Evolutionary conservation across 2,888 invertebrate genomes (phyloP).

Genomic region (Pollenia amentaria): DNA sequence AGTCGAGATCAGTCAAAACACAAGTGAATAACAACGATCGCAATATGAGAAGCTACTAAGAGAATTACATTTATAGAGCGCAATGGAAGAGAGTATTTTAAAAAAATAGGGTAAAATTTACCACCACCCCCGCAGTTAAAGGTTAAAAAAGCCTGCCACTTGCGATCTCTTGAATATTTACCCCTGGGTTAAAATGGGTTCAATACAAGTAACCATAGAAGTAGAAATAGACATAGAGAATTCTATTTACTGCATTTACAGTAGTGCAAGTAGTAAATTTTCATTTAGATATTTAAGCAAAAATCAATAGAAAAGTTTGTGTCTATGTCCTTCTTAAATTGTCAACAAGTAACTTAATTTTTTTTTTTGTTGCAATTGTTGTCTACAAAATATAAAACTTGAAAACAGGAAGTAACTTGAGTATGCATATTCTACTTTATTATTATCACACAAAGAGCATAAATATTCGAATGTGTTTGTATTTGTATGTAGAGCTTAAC

Average conservation of each 20-base stretch:
- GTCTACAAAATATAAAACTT: conserved; percentile 18
- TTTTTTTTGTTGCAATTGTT: not conserved
- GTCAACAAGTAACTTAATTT: conserved; percentile 53
- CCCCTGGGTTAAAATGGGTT: not conserved
- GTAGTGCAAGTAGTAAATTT: not conserved
- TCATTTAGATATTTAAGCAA: conserved; percentile 37
- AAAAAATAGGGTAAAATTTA: too few relatives aligned
- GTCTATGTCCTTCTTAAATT: not conserved
- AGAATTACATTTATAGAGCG: too few relatives aligned
- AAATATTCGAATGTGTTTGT: not conserved
- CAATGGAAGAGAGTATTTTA: too few relatives aligned
- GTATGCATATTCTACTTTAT: conserved; percentile 18
- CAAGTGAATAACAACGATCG: too few relatives aligned
- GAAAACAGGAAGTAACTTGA: conserved; percentile 57
- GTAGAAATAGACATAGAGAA: not conserved
- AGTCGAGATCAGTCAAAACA: too few relatives aligned
- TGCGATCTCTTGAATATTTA: too few relatives aligned
- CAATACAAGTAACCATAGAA: not conserved
- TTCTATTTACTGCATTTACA: not conserved
- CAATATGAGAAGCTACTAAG: too few relatives aligned
- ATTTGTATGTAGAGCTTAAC: conserved; percentile 2
- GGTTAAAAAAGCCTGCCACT: too few relatives aligned
- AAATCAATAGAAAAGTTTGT: conserved; percentile 20
- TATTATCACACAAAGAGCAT: not conserved
- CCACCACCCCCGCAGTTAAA: too few relatives aligned